Conservation (phyloP, 2,113 vertebrate genomes). For the Seriola dumerili region DNA sequence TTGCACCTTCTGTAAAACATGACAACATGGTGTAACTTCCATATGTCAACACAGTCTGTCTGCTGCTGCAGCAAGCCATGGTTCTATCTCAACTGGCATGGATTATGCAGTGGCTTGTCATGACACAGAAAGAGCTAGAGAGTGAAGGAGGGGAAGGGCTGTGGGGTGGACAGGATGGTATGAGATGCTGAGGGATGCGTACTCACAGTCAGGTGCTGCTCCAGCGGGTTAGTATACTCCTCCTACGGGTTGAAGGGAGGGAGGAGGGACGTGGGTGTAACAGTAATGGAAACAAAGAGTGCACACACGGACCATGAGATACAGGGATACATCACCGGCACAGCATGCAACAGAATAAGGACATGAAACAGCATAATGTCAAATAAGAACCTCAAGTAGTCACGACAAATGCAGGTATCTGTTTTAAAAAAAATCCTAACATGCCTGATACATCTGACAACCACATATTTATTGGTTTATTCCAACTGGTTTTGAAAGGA, state of each 20-base stretch:
- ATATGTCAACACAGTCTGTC: slow-evolving; percentile 48
- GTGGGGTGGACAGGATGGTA: slow-evolving; percentile 44
- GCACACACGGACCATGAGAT: slow-evolving; percentile 74
- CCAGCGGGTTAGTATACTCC: slow-evolving; percentile 92
- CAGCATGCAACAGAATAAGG: slow-evolving; percentile 64
- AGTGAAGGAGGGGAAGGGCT: slow-evolving; percentile 37
- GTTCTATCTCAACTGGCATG: slow-evolving; percentile 31
- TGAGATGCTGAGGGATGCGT: slow-evolving; percentile 70
- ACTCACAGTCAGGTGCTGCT: slow-evolving; percentile 96
- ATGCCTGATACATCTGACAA: not conserved
- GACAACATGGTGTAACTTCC: slow-evolving; percentile 4
- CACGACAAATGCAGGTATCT: not conserved
- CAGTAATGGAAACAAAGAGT: slow-evolving; percentile 75
- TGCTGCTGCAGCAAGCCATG: slow-evolving; percentile 58
- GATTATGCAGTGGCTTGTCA: slow-evolving; percentile 26
- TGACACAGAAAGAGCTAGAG: slow-evolving; percentile 36
- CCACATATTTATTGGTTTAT: not conserved
- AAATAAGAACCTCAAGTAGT: slow-evolving; percentile 21
- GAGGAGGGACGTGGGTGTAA: slow-evolving; percentile 67
- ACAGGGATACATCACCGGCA: slow-evolving; percentile 58
- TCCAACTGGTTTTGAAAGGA: not conserved
- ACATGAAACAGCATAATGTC: slow-evolving; percentile 40
- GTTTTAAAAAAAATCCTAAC: not conserved
- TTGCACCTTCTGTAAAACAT: slow-evolving; percentile 30
- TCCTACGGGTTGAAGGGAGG: slow-evolving; percentile 83